Evolutionary conservation across 2,888 invertebrate genomes (phyloP), one percentile per base, ranked within the genome.

Genomic region (Cybosia mesomella): DNA sequence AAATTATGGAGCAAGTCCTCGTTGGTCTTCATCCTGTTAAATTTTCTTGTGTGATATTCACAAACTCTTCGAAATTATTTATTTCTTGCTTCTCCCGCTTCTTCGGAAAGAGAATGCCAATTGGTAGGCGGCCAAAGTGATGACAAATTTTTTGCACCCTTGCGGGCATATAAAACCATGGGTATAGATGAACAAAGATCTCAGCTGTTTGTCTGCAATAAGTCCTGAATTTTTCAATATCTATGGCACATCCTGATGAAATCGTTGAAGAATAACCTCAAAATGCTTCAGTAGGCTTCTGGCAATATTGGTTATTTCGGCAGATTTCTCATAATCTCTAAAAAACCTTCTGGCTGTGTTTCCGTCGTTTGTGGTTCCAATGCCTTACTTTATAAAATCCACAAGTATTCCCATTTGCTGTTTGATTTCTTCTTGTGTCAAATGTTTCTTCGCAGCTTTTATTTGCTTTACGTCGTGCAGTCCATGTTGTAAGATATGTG

Each of bases 151-250:
- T 54, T 5, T 54, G 21, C 7, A 43, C 43, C 15, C 43, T 43
- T 15, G 43, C 18, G 4, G 18, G 9, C n/a, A n/a, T n/a, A n/a
- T n/a, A n/a, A n/a, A n/a, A n/a, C n/a, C n/a, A n/a, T n/a, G 9
- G 21, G 21, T 54, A 54, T 1, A 54, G 53, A 54, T 54, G 1
- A 8, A 54, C 43, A 54, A 54, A n/a, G 7, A 54, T 21, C 21
- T 54, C 53, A 54, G 53, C 53, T 21, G n/a, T n/a, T n/a, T n/a
- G n/a, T n/a, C n/a, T n/a, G n/a, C n/a, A 54, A 54, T 54, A 22
- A 54, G 1, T 54, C 53, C 10, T 22, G 8, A 54, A 54, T 54
- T 22, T n/a, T n/a, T n/a, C n/a, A n/a, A n/a, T n/a, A n/a, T n/a
- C n/a, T n/a, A n/a, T n/a, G n/a, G n/a, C n/a, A n/a, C n/a, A n/a